Base-by-base conservation (phyloP, 1,140 invertebrate species). In the Zophobas morio region DNA sequence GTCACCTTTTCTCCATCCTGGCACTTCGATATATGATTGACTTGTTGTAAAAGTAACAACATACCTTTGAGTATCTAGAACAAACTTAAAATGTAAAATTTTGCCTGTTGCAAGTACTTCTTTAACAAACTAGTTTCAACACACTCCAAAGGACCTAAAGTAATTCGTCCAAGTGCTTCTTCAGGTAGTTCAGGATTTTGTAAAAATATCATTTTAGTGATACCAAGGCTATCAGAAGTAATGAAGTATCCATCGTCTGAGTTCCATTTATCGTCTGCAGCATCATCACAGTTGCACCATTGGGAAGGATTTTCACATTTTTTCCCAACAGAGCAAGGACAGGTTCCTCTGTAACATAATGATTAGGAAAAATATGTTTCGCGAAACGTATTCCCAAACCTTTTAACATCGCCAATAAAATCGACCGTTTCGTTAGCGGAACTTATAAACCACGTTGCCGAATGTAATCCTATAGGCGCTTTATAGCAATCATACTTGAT, bases 11-110 rank as follows among this genome's bases (percentile, higher is more conserved):
- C 93, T 89, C 96, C 96, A 98, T 0, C 96, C 95, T 4, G 95
- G 95, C 1, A 97, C 94, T 88, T 96, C 94, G 71, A 98, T 94
- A 83, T 96, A 98, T 0, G 96, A 97, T 81, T 96, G 94, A 39
- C 93, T 95, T 4, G 95, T 96, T 63, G 95, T 97, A 82, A 98
- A 97, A 1, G 96, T 98, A 0, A 98, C 95, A 0, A 96, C 95
- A 86, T 96, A 96, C 80, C 95, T 92, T 86, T 97, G 95, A 0
- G 95, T 97, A 86, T 96, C 95, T 96, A 76, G 88, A 87, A 74
- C 3, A 56, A 32, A 6, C 57, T 32, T 70, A 32, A 39, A 74
- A 32, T 51, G 56, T 73, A 47, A 57, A 60, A 49, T 76, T 71
- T 57, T 42, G 32, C 33, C 73, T 74, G 37, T 37, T 34, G 8